phyloP scores from a whole-genome alignment of 2,888 invertebrate species.

The Chrysolina oricalcia region DNA sequence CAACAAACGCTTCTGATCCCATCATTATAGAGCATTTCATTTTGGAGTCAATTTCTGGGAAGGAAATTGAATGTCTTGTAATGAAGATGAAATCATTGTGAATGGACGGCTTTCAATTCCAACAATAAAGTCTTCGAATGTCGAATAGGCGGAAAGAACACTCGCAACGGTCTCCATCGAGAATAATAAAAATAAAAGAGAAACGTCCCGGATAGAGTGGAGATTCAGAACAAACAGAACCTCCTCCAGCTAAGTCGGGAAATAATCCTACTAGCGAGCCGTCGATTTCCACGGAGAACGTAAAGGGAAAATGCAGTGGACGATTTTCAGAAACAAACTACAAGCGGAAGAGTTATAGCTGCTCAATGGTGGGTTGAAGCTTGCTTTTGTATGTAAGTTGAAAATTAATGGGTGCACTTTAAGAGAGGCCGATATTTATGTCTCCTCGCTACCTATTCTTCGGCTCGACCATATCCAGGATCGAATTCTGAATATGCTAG shows the following conservation, averaged over 20 bases:
- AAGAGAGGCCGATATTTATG: slow-evolving; percentile 53
- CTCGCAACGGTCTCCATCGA: background rate
- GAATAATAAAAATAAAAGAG: background rate
- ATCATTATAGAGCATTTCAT: background rate
- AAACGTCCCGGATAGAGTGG: background rate
- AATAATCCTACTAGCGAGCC: slow-evolving; percentile 6
- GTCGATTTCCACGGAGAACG: slow-evolving; percentile 1
- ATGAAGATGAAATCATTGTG: background rate
- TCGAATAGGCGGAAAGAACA: background rate
- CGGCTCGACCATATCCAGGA: background rate
- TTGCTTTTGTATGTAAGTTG: slow-evolving; percentile 48
- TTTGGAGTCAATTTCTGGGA: background rate
- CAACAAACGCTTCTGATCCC: background rate
- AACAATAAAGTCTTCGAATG: background rate
- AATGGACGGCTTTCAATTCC: background rate
- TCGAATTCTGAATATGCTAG: slow-evolving; percentile 11
- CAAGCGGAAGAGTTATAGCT: slow-evolving; percentile 27
- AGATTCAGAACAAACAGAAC: slow-evolving; percentile 5
- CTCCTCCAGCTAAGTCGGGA: slow-evolving; percentile 16
- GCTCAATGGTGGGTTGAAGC: slow-evolving; percentile 28
- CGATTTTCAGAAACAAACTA: slow-evolving; percentile 23
- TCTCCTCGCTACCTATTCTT: slow-evolving; percentile 22
- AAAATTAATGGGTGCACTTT: slow-evolving; percentile 58
- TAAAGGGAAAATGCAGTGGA: slow-evolving; percentile 17
- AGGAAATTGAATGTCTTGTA: background rate